These are phyloP conservation scores for Amaurobius ferox DNA, from an alignment of 2,888 invertebrate species.

Conservation along the genomic window DNA sequence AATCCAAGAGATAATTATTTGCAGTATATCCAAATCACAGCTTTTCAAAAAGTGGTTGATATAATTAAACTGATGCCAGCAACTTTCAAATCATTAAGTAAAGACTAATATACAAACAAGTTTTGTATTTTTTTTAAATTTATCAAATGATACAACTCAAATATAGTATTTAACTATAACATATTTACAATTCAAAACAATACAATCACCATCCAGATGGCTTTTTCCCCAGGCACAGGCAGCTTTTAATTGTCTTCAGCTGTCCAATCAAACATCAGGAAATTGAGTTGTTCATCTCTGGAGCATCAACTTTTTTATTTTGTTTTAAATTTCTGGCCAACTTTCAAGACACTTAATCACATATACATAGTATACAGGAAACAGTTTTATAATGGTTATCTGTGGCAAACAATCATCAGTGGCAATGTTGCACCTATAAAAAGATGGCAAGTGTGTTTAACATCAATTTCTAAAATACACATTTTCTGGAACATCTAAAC, in stretches of 20 bases:
- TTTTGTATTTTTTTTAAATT: too few relatives aligned
- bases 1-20: neutral
- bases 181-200: neutral
- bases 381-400: constrained; percentile 41
- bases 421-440: constrained; percentile 61
- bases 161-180: neutral
- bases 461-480: neutral
- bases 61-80: neutral
- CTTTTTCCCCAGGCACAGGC: neutral
- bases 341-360: constrained; percentile 25
- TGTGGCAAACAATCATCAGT: constrained; percentile 48
- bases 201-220: neutral
- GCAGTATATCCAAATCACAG: neutral
- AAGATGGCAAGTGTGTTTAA: constrained; percentile 63
- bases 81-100: neutral
- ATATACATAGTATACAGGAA: constrained; percentile 44
- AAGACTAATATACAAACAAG: neutral
- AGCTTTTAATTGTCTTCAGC: neutral
- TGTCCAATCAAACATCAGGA: too few relatives aligned
- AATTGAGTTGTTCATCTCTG: neutral
- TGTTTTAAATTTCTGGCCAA: constrained; percentile 6
- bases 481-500: neutral
- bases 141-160: neutral
- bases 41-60: neutral
- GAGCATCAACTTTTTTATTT: neutral